phyloP scores from a whole-genome alignment of 1,140 invertebrate genomes.

The Polyergus mexicanus region DNA sequence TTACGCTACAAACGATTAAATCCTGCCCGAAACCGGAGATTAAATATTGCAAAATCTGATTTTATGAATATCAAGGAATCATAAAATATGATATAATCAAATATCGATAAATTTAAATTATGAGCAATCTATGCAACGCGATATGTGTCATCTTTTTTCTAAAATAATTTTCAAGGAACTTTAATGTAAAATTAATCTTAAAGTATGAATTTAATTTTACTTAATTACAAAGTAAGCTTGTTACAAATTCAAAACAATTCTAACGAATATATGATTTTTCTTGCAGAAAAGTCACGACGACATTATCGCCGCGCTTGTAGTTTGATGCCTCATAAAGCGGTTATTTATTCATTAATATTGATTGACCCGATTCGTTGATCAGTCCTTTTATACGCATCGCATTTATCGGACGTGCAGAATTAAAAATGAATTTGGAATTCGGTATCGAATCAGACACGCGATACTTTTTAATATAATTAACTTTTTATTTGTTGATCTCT shows the following conservation, averaged over 20 bases:
- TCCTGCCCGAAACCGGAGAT: not conserved
- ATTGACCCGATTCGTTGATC: not conserved
- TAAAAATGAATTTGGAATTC: not conserved
- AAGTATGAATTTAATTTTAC: not conserved
- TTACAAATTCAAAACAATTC: not conserved
- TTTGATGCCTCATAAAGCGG: not conserved
- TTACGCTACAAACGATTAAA: conserved; percentile 16
- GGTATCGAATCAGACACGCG: too few relatives aligned
- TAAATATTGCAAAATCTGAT: conserved; percentile 16
- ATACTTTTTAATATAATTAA: not conserved
- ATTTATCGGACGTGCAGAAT: not conserved
- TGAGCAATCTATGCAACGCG: not conserved
- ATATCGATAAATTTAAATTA: conserved; percentile 13
- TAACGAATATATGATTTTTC: not conserved
- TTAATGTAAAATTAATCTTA: not conserved
- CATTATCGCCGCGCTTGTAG: not conserved
- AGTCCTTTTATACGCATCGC: not conserved
- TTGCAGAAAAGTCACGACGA: not conserved
- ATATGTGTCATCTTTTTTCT: not conserved
- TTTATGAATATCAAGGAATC: not conserved
- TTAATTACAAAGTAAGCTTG: not conserved
- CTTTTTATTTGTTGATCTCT: not conserved
- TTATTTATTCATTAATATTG: conserved; percentile 5
- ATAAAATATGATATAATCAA: not conserved
- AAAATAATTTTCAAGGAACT: not conserved